Percentiles rank a stretch among this genome's conserved stretches.
Evolutionary conservation across 2,888 invertebrate species (phyloP).

Genomic region (Anodontia alba): DNA sequence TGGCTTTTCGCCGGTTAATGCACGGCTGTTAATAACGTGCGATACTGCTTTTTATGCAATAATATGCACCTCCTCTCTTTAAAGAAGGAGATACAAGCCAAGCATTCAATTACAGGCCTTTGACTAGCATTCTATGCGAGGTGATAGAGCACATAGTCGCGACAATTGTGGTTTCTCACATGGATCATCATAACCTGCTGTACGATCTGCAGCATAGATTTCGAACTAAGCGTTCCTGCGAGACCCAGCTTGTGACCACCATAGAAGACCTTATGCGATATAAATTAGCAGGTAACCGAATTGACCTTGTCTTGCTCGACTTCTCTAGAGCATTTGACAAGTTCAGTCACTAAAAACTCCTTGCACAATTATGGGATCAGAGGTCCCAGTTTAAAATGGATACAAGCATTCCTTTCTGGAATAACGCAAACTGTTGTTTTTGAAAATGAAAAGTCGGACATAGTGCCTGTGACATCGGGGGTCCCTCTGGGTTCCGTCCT

Average conservation of each 20-base stretch:
- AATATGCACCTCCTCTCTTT: neutral
- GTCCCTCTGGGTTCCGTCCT: neutral
- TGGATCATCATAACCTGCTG: neutral
- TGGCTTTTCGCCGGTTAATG: no score
- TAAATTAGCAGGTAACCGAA: neutral
- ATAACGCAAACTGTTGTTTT: neutral
- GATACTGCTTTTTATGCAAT: no score
- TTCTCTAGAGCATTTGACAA: neutral
- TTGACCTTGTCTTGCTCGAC: neutral
- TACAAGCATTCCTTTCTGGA: neutral
- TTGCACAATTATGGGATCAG: neutral
- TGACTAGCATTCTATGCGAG: neutral
- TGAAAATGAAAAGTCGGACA: neutral
- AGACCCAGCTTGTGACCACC: neutral
- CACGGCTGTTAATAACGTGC: no score
- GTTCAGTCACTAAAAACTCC: neutral
- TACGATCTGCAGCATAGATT: neutral
- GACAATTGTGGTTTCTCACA: neutral
- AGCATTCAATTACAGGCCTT: neutral
- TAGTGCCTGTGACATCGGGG: neutral
- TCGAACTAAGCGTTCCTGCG: neutral
- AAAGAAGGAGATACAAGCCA: neutral
- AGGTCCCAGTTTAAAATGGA: neutral
- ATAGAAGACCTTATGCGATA: neutral
- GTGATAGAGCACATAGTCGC: neutral